A percentile compares a stretch with the other conserved stretches of the same genome.
Evolutionary conservation across 1,140 invertebrate genomes (phyloP).

Genomic region (Drosophila sproati): DNA sequence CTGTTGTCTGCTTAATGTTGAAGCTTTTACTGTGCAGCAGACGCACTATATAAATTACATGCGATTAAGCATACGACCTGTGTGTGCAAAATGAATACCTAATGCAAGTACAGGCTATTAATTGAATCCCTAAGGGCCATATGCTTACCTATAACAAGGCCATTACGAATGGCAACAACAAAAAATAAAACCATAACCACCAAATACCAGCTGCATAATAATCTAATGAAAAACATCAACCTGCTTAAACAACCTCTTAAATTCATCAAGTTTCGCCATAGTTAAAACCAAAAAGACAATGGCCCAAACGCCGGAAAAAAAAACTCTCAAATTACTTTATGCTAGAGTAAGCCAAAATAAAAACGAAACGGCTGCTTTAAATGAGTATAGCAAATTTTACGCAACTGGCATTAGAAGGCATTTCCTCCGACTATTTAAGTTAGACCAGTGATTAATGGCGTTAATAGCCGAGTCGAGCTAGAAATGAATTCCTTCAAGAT

Average conservation of each 20-base stretch:
- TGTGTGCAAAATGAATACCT: slow-evolving; percentile 9
- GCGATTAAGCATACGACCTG: slow-evolving; percentile 30
- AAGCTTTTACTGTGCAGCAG: slow-evolving; percentile 25
- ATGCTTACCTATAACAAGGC: too few relatives aligned
- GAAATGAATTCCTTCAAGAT: not conserved
- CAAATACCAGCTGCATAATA: too few relatives aligned
- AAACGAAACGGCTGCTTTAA: not conserved
- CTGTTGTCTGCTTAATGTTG: slow-evolving; percentile 39
- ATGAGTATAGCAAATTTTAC: slow-evolving; percentile 1
- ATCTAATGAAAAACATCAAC: not conserved
- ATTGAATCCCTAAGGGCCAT: not conserved
- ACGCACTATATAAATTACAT: slow-evolving; percentile 78
- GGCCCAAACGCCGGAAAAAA: not conserved
- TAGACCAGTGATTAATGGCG: not conserved
- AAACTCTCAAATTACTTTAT: not conserved
- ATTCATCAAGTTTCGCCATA: not conserved
- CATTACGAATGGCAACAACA: not conserved
- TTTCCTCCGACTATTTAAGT: not conserved
- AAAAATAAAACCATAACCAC: not conserved
- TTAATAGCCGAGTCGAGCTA: slow-evolving; percentile 7
- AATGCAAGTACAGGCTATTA: not conserved
- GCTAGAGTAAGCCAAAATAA: not conserved
- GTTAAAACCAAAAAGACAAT: not conserved
- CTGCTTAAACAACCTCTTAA: not conserved
- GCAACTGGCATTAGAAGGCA: not conserved